Base-by-base conservation (phyloP, 1,140 invertebrate species). In the Heliothis virescens region DNA sequence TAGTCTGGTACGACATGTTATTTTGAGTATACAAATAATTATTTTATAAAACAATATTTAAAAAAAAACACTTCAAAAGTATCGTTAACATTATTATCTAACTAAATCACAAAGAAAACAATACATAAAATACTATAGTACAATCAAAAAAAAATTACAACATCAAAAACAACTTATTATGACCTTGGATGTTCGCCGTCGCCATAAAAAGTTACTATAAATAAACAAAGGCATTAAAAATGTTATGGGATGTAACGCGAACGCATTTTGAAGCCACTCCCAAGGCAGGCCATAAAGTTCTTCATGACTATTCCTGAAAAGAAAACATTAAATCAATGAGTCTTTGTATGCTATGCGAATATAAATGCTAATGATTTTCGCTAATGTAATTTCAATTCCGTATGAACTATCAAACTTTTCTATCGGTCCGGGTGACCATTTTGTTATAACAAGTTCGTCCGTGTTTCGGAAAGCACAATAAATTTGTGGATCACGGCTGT, bases 171-270 rank as follows among this genome's bases (percentile, higher is more conserved):
- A 60, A 67, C 63, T 67, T 48, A 48, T 48, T 13, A 13, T 67
- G 63, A 67, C 63, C 63, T 48, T 67, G 63, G 4, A 13, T 12
- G 16, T 18, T 67, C 34, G 16, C 63, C 63, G 41, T 48, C 63
- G 41, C 11, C 41, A 16, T 48, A 65, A 65, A 65, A 65, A 21
- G 34, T 7, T 65, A 65, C 62, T 65, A 48, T 65, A 65, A 65
- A 67, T 67, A 67, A 67, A 67, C 63, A 67, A 67, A 67, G 41
- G n/a, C n/a, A 21, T 67, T 67, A 67, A 67, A 67, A 67, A 48
- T 21, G 18, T 48, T 16, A 67, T 67, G 62, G 34, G 41, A 48
- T 65, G 16, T 67, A 67, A 18, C 41, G 18, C 63, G 10, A 67
- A 67, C 50, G 63, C 29, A 26, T 67, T 67, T 21, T n/a, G n/a